These are phyloP conservation scores for Hermaeophaga mercurialis DNA, from an alignment of 2,888 invertebrate species.

Conservation along the genomic window DNA sequence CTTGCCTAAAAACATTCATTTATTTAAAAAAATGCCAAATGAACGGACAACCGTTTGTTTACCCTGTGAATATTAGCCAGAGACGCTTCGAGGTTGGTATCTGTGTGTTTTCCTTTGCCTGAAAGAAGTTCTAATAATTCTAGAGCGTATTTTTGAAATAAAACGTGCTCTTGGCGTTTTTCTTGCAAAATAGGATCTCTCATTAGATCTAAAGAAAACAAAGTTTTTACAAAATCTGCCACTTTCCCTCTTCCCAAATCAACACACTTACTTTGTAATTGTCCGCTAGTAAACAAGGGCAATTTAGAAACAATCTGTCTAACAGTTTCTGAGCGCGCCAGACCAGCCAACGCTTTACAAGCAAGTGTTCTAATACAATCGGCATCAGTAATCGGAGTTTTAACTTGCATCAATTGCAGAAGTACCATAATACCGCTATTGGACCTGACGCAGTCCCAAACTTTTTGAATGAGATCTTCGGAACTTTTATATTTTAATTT, in stretches of 20 bases:
- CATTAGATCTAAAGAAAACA: conserved; percentile 72
- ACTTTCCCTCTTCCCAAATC: background rate
- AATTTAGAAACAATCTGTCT: conserved; percentile 94
- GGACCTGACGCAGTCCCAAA: conserved; percentile 93
- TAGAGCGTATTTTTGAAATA: conserved; percentile 92
- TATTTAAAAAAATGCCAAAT: no score
- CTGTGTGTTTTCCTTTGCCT: conserved; percentile 83
- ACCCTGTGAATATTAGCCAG: conserved; percentile 88
- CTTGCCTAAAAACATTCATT: conserved; percentile 73
- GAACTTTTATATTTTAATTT: conserved; percentile 68
- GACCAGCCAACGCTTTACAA: conserved; percentile 89
- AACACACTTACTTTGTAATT: conserved; percentile 74
- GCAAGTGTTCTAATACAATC: conserved; percentile 93
- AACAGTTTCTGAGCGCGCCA: conserved; percentile 92
- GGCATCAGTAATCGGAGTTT: conserved; percentile 95
- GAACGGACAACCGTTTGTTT: no score
- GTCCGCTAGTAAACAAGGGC: conserved; percentile 91
- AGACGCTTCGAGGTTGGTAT: conserved; percentile 82
- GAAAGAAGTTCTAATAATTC: conserved; percentile 89
- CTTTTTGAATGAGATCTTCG: conserved; percentile 87
- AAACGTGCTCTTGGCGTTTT: conserved; percentile 91
- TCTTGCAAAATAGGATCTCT: conserved; percentile 96
- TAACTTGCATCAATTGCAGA: conserved; percentile 85
- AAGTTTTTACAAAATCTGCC: background rate
- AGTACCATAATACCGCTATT: conserved; percentile 97